These are phyloP conservation scores for Volucella bombylans DNA, from an alignment of 2,888 invertebrate species.

Conservation along the genomic window DNA sequence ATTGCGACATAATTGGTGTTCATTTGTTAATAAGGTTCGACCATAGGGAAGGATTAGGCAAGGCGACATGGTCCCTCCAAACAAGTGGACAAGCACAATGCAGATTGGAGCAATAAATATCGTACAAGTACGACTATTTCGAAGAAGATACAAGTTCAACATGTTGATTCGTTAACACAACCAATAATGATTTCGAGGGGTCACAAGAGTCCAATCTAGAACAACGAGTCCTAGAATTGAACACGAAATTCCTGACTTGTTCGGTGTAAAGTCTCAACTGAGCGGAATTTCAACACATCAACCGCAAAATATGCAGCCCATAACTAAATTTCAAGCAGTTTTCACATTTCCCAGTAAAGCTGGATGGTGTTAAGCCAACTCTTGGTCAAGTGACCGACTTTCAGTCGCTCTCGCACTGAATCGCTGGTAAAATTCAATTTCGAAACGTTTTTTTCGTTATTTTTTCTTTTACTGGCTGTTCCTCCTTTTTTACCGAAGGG, in stretches of 20 bases:
- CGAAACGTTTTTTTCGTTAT: conserved; percentile 29
- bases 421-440: conserved; percentile 56
- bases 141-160: too few relatives aligned
- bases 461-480: conserved; percentile 1
- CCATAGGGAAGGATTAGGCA: conserved; percentile 13
- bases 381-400: conserved; percentile 56
- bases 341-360: neutral
- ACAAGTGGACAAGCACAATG: neutral
- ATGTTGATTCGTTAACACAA: too few relatives aligned
- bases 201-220: too few relatives aligned
- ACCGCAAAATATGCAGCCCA: conserved; percentile 1
- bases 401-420: conserved; percentile 21
- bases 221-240: too few relatives aligned
- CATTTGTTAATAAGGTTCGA: conserved; percentile 21
- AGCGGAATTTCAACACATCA: neutral
- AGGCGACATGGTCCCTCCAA: neutral
- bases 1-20: conserved; percentile 32
- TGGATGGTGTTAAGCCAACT: neutral
- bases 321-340: conserved; percentile 5
- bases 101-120: too few relatives aligned
- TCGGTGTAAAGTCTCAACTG: too few relatives aligned
- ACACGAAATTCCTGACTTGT: too few relatives aligned
- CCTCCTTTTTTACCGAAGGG: neutral
- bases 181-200: too few relatives aligned
- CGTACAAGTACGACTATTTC: too few relatives aligned